Base-by-base conservation (phyloP, 2,797 vertebrate species). In the Pantherophis vulpinus region DNA sequence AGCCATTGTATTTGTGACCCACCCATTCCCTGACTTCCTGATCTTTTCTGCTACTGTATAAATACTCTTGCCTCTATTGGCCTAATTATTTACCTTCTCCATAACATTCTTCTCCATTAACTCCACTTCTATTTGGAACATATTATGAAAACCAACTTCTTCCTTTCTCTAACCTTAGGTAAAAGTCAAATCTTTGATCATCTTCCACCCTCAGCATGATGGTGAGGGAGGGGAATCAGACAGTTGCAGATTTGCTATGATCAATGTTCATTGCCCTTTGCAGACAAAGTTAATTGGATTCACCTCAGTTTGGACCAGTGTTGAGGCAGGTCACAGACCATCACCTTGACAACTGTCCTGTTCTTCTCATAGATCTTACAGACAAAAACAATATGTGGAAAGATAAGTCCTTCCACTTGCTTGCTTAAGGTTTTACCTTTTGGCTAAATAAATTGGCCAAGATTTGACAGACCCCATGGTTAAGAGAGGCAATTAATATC, bases 321-420 rank as follows among this genome's bases (percentile, higher is more conserved):
- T 70, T 70, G n/a, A 70, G 63, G 63, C 66, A 70, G n/a, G 66
- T 70, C 66, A 70, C 13, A 70, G 66, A 70, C 14, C 13, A 14
- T 70, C 32, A 70, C n/a, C n/a, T 70, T 70, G 66, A 70, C n/a
- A 70, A 70, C 66, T 70, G 66, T 70, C n/a, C n/a, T 70, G 66
- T 70, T 70, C 66, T 32, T 70, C 66, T 70, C 91, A 91, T 92
- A 91, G 93, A 86, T 70, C n/a, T 70, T 70, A 70, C 14, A 70
- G 66, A 32, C 66, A 70, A 70, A 70, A 70, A 70, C 12, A 70
- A 70, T 70, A 70, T 70, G 66, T 70, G n/a, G n/a, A 32, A 32
- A 70, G 66, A 32, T 70, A 2, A 70, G n/a, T 16, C 5, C 29
- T 70, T 70, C 66, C 13, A 70, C 14, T 32, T 70, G n/a, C n/a